These are phyloP conservation scores for Nothura maculosa DNA, from an alignment of 2,797 vertebrate species.

Conservation along the genomic window DNA sequence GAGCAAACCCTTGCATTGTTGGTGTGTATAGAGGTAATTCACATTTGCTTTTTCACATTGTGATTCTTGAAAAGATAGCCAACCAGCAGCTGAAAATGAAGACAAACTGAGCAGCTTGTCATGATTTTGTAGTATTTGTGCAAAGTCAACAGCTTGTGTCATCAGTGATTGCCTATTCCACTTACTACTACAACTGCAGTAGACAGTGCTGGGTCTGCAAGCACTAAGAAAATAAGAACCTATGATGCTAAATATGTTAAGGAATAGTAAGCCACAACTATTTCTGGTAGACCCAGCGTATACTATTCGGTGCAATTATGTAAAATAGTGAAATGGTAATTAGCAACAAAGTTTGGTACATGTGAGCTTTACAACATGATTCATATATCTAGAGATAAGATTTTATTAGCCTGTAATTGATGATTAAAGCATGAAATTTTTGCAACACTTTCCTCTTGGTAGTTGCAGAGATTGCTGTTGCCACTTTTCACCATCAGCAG, in stretches of 20 bases:
- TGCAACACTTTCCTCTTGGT: constrained; percentile 20
- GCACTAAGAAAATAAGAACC: neutral
- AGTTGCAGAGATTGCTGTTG: neutral
- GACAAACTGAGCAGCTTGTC: constrained; percentile 8
- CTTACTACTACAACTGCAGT: neutral
- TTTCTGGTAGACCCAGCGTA: constrained; percentile 33
- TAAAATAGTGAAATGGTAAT: constrained; percentile 68
- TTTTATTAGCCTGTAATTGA: constrained; percentile 54
- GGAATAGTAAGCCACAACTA: constrained; percentile 15
- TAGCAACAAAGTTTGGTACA: constrained; percentile 43
- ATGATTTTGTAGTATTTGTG: constrained; percentile 1
- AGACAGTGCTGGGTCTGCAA: constrained; percentile 13
- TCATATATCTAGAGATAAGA: constrained; percentile 46
- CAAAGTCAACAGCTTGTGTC: constrained; percentile 24
- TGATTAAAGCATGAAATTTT: constrained; percentile 51
- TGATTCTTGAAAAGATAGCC: neutral
- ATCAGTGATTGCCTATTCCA: neutral
- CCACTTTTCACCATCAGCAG: neutral
- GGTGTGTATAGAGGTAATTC: neutral
- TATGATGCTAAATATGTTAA: constrained; percentile 30
- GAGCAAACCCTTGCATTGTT: neutral
- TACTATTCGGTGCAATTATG: constrained; percentile 63
- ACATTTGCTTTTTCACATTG: neutral
- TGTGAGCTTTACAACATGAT: constrained; percentile 7
- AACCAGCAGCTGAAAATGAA: neutral